phyloP scores from a whole-genome alignment of 1,140 invertebrate species.

The Potamilus streckersoni region DNA sequence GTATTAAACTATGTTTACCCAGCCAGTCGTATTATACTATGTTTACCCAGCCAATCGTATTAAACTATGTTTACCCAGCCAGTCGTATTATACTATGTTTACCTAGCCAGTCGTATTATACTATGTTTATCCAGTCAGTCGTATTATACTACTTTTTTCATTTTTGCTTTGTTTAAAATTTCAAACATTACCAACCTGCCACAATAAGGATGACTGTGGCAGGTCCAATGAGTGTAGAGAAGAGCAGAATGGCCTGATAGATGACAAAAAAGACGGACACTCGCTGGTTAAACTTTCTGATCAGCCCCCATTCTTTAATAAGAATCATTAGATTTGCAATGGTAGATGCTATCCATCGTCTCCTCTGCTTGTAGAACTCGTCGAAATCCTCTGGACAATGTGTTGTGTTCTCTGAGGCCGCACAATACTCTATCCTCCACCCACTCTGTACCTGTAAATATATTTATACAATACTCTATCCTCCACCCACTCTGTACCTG shows the following conservation, averaged over 20 bases:
- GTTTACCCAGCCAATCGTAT: no score
- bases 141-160: no score
- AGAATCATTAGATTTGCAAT: constrained; percentile 76
- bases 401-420: constrained; percentile 1
- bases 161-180: no score
- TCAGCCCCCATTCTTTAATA: constrained; percentile 65
- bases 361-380: constrained; percentile 76
- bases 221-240: constrained; percentile 74
- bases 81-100: no score
- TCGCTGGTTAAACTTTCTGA: constrained; percentile 70
- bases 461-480: no score
- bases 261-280: constrained; percentile 56
- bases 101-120: no score
- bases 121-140: no score
- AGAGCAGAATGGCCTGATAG: constrained; percentile 65
- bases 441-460: no score
- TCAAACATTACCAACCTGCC: constrained; percentile 67
- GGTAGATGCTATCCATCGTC: constrained; percentile 76
- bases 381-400: constrained; percentile 67
- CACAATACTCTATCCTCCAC: neutral
- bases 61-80: no score
- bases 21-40: no score
- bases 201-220: constrained; percentile 76
- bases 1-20: no score
- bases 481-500: no score